Conservation (phyloP, 2,113 vertebrate genomes). For the Okapia johnstoni region DNA sequence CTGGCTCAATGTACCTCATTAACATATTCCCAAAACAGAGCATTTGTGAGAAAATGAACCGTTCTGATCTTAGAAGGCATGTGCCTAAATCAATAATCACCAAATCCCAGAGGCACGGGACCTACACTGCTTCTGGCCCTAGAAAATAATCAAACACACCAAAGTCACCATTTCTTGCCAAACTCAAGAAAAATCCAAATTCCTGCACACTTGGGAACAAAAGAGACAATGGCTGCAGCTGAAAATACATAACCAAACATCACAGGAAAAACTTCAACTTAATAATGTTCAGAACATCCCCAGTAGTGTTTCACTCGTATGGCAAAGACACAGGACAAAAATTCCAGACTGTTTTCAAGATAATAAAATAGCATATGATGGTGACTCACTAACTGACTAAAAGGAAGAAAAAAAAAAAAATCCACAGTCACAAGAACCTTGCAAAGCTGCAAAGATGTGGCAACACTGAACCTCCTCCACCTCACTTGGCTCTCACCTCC, state of each 20-base stretch:
- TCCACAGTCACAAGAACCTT: neutral
- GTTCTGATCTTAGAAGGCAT: neutral
- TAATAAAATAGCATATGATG: slow-evolving; percentile 51
- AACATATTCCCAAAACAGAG: neutral
- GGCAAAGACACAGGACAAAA: slow-evolving; percentile 4
- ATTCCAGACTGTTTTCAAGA: slow-evolving; percentile 60
- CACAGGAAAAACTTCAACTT: neutral
- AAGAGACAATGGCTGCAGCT: neutral
- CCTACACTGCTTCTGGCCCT: neutral
- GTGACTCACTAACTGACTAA: slow-evolving; percentile 60
- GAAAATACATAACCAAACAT: neutral
- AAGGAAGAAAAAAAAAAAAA: neutral
- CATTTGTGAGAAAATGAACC: neutral
- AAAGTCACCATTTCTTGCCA: neutral
- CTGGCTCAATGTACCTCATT: neutral
- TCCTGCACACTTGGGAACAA: neutral
- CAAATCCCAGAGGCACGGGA: neutral
- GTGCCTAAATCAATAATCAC: neutral
- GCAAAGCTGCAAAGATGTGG: neutral
- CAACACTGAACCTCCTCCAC: slow-evolving; percentile 23
- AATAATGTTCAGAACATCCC: neutral
- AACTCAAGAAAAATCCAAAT: neutral
- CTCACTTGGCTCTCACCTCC: slow-evolving; percentile 52
- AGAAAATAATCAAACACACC: neutral
- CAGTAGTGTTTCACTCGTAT: neutral